Evolutionary conservation across 2,797 vertebrate species (phyloP).

Genomic region (Taeniopygia guttata): DNA sequence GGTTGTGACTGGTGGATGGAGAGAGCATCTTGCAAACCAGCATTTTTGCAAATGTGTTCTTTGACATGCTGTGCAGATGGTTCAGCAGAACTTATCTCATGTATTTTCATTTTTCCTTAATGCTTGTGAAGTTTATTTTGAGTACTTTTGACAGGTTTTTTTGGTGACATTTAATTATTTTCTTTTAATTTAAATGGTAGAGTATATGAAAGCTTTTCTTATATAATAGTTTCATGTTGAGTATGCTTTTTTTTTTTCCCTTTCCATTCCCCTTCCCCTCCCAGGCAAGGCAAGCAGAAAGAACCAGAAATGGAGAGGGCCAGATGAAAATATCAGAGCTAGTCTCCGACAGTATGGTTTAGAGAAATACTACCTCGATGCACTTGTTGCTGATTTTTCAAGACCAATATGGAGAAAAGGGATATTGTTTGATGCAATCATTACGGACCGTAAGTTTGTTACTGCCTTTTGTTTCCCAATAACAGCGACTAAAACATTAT

Average conservation of each 20-base stretch:
- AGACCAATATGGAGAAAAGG: slow-evolving; percentile 87
- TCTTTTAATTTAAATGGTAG: background rate
- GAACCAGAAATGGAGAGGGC: slow-evolving; percentile 97
- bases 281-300: slow-evolving; percentile 93
- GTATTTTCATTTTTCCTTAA: background rate
- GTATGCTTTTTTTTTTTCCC: background rate
- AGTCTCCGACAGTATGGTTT: slow-evolving; percentile 93
- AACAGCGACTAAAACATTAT: background rate
- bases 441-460: slow-evolving; percentile 91
- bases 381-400: slow-evolving; percentile 92
- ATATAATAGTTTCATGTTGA: background rate
- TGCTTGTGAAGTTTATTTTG: background rate
- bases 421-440: slow-evolving; percentile 88
- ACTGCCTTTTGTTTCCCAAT: background rate
- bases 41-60: background rate
- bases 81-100: background rate
- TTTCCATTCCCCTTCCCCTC: background rate
- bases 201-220: background rate
- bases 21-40: background rate
- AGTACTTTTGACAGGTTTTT: background rate
- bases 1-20: background rate
- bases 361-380: slow-evolving; percentile 88
- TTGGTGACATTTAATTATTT: background rate
- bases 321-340: slow-evolving; percentile 96
- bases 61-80: background rate